A percentile compares a stretch with the other conserved stretches of the same genome.
phyloP scores from a whole-genome alignment of 2,797 vertebrate species.

The Lycodopsis pacificus region DNA sequence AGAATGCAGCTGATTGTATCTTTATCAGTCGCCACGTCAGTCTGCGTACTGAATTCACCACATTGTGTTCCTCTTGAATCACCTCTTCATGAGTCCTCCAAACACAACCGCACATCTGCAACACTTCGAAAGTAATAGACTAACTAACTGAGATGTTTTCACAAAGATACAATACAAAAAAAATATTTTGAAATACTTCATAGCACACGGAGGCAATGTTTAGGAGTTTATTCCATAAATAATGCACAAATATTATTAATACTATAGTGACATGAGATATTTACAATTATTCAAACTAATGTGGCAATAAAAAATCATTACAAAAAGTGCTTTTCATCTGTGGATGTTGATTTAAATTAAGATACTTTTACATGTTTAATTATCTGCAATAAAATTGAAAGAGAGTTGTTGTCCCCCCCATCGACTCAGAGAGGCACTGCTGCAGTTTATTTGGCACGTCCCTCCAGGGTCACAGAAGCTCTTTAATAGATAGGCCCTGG shows the following conservation, averaged over 20 bases:
- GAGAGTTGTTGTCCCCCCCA: background rate
- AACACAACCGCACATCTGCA: conserved; percentile 14
- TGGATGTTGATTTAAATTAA: conserved; percentile 22
- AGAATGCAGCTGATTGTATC: conserved; percentile 74
- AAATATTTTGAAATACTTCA: background rate
- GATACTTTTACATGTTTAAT: background rate
- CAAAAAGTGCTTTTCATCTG: conserved; percentile 54
- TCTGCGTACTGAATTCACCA: conserved; percentile 50
- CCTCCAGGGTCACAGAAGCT: conserved; percentile 42
- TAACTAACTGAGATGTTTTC: background rate
- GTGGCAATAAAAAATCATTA: conserved; percentile 29
- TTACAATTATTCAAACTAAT: conserved; percentile 45
- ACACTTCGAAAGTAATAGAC: background rate
- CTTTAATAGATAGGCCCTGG: conserved; percentile 38
- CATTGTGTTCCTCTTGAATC: conserved; percentile 59
- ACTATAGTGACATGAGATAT: conserved; percentile 36
- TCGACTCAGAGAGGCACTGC: conserved; percentile 8
- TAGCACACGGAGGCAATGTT: background rate
- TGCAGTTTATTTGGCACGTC: conserved; percentile 17
- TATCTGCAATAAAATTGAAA: background rate
- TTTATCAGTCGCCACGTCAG: conserved; percentile 42
- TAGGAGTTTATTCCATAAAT: conserved; percentile 61
- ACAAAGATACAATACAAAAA: background rate
- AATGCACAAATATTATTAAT: conserved; percentile 41
- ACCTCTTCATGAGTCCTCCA: conserved; percentile 24